phyloP scores from a whole-genome alignment of 2,888 invertebrate genomes.

The Scaptomyza cyrtandrae region DNA sequence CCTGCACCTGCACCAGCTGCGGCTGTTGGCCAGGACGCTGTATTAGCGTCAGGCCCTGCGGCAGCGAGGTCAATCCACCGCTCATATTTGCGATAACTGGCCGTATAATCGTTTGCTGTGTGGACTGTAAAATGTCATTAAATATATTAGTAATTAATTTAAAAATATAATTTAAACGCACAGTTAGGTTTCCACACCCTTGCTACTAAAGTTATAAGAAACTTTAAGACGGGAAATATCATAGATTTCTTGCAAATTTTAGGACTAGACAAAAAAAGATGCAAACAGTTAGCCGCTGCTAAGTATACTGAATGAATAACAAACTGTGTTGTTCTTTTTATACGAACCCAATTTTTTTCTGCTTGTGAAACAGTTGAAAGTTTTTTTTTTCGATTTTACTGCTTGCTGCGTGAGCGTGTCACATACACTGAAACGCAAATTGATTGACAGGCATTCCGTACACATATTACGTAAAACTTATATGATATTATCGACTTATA shows the following conservation, averaged over 20 bases:
- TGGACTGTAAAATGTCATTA: constrained; percentile 61
- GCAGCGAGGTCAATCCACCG: constrained; percentile 81
- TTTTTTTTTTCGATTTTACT: background rate
- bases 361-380: background rate
- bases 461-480: background rate
- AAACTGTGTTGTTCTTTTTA: background rate
- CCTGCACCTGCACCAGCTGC: constrained; percentile 84
- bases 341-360: background rate
- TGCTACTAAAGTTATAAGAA: background rate
- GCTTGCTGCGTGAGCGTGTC: background rate
- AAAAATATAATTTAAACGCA: background rate
- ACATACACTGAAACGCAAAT: background rate
- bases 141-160: background rate
- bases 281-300: background rate
- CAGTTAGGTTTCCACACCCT: background rate
- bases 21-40: constrained; percentile 85
- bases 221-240: background rate
- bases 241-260: background rate
- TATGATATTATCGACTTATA: background rate
- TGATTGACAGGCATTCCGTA: background rate
- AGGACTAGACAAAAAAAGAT: too few species aligned
- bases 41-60: constrained; percentile 84
- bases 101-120: constrained; percentile 84
- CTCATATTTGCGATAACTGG: constrained; percentile 83
- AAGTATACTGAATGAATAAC: background rate